Evolutionary conservation across 2,113 vertebrate genomes (phyloP).

Genomic region (Euleptes europaea): DNA sequence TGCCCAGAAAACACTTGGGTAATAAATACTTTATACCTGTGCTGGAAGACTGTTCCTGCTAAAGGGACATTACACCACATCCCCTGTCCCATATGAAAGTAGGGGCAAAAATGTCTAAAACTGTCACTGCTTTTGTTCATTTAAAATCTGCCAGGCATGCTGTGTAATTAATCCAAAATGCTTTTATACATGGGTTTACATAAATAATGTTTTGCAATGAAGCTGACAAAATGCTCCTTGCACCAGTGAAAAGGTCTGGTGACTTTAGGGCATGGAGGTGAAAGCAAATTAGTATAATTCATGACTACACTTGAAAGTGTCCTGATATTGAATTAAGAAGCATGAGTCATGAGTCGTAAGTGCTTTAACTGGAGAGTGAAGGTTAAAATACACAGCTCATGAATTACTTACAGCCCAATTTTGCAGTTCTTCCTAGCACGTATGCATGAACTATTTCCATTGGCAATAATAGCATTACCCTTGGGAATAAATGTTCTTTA

Average conservation of each 20-base stretch:
- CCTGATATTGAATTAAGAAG: constrained; percentile 18
- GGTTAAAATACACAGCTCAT: constrained; percentile 13
- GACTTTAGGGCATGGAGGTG: constrained; percentile 10
- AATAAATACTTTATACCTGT: no score
- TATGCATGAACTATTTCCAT: background rate
- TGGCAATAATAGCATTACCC: background rate
- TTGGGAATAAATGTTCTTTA: background rate
- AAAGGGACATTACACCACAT: no score
- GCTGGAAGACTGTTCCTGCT: no score
- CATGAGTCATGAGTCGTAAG: constrained; percentile 10
- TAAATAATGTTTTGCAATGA: background rate
- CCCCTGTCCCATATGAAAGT: background rate
- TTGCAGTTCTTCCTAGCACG: background rate
- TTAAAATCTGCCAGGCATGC: background rate
- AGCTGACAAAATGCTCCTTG: background rate
- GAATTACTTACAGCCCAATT: background rate
- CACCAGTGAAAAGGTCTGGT: background rate
- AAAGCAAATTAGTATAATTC: constrained; percentile 19
- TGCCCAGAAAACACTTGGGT: no score
- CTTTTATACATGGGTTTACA: constrained; percentile 10
- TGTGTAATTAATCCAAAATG: background rate
- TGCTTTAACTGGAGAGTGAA: constrained; percentile 7
- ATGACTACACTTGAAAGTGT: constrained; percentile 23
- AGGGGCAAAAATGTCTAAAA: background rate
- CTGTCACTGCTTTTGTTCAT: background rate